Evolutionary conservation across 2,113 vertebrate species (phyloP).

Genomic region (Lontra canadensis): DNA sequence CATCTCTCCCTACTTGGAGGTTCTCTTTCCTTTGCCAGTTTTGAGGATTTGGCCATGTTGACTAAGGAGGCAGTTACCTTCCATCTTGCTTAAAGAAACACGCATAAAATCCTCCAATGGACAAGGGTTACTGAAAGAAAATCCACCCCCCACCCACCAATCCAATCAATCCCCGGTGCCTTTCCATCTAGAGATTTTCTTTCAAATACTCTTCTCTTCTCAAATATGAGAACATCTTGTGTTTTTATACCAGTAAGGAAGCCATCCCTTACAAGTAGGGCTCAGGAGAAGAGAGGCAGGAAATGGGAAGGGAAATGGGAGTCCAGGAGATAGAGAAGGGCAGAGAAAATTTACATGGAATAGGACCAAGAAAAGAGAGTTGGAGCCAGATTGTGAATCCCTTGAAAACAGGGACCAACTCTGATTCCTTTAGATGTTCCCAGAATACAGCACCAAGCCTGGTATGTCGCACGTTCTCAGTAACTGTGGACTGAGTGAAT

Average conservation of each 20-base stretch:
- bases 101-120: neutral
- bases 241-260: neutral
- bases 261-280: neutral
- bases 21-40: neutral
- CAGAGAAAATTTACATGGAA: neutral
- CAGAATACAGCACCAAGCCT: neutral
- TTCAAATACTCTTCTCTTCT: neutral
- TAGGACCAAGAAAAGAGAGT: neutral
- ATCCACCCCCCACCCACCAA: neutral
- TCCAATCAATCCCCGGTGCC: neutral
- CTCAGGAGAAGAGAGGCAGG: neutral
- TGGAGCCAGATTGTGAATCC: neutral
- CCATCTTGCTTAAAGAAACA: slow-evolving; percentile 35
- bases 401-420: neutral
- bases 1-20: neutral
- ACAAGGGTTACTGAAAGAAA: slow-evolving; percentile 10
- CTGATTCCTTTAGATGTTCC: neutral
- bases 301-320: neutral
- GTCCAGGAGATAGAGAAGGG: neutral
- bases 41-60: slow-evolving; percentile 7
- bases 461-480: neutral
- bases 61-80: neutral
- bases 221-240: neutral
- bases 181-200: neutral
- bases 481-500: neutral